Base-by-base conservation (phyloP, 2,888 invertebrate genomes). In the Orthosia gothica region DNA sequence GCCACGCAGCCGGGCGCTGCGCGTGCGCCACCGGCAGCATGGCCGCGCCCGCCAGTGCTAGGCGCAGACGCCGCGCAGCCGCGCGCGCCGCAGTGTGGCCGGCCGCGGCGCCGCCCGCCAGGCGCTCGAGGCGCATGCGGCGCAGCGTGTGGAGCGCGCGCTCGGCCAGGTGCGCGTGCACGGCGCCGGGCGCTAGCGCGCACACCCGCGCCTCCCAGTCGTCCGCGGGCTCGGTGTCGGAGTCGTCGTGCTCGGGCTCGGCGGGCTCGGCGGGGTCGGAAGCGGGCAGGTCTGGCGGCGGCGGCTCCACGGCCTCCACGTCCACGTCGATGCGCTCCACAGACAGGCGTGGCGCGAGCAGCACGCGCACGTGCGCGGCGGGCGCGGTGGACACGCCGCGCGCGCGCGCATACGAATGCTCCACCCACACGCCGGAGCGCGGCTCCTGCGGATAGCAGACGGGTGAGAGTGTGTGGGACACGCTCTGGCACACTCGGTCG, bases 401-500 rank as follows among this genome's bases (percentile, higher is more conserved):
- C 26, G 81, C 87, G 45, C 94, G 92, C 74, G 95, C 95, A 87
- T 95, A 95, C 86, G 95, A 95, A 89, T 95, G 95, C 91, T 95
- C 95, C 84, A 91, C 91, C 94, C 94, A 94, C 81, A 95, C 94
- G 75, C 92, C 93, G 80, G 86, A 86, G 54, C 89, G 90, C 32
- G 82, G 66, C 23, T 89, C 90, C 90, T 90, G 85, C 72, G 32
- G 40, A 47, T 20, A 50, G 58, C 20, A 57, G 20, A 13, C 52
- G n/a, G 58, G 23, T 55, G 23, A 55, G 55, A 5, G 20, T 12
- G 45, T 15, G 47, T 15, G 16, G 61, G 32, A 32, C 16, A 45
- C 15, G 45, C 5, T 65, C 15, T 45, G 12, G 49, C 0, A 1
- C 9, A 11, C 40, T 1, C 16, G n/a, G 13, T 5, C 11, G n/a